Evolutionary conservation across 2,113 vertebrate species (phyloP), one percentile per base, ranked within the genome.

Genomic region (Cisticola juncidis): DNA sequence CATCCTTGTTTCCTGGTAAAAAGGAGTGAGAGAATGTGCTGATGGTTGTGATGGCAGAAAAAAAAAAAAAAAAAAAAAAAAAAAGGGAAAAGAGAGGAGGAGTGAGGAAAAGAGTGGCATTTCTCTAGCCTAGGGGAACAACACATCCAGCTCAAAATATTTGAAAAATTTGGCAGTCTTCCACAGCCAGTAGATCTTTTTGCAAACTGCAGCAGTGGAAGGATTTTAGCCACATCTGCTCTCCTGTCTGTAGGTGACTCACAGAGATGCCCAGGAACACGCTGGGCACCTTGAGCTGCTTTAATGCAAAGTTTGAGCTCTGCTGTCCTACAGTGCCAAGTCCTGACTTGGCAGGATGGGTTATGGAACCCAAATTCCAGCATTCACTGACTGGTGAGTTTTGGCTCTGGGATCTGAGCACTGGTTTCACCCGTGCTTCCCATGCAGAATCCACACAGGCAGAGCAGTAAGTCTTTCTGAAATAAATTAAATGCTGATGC

Each of bases 291-390:
- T 38, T 42, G 62, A 88, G 24, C 42, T 45, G 42, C 15, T 60
- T 50, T 11, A 45, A 68, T 35, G 50, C 57, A n/a, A 78, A 93
- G 58, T 61, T 45, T 73, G 68, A 66, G 69, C 23, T 8, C 7
- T 0, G 0, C 51, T 62, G 35, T 14, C 54, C 25, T 17, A 5
- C 0, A 33, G 38, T 5, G 69, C 65, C 65, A 70, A 78, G 51
- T 10, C 40, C 81, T 81, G 60, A 12, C 83, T 88, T 70, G 86
- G 68, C 83, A 78, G 86, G 64, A 19, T 14, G 29, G 69, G 56
- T 64, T 68, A 26, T 29, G 70, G 68, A 65, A 11, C 56, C 81
- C 50, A 5, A 22, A 54, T 72, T 38, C 54, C 86, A 83, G 45
- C 50, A 7, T 73, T 91, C 26, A 45, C 71, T 53, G 26, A 35